Evolutionary conservation across 2,113 vertebrate genomes (phyloP), one percentile per base, ranked within the genome.

Genomic region (Phalacrocorax carbo): DNA sequence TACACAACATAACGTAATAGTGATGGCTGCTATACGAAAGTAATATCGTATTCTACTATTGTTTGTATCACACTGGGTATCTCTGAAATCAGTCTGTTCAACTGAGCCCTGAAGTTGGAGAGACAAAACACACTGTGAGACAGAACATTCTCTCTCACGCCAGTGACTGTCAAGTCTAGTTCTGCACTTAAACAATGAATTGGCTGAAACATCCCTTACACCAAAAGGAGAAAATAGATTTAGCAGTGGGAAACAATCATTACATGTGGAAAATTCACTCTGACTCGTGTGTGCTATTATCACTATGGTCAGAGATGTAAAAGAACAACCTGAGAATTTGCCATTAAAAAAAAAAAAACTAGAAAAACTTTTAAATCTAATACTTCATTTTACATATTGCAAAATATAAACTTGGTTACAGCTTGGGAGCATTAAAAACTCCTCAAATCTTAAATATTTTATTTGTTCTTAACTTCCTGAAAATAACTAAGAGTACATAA

Each of bases 381-480:
- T 51, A 54, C 4, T 81, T 32, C 19, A 44, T 61, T 90, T 86
- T 62, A 84, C 26, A 86, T 44, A 64, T 21, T 66, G 78, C 72
- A 90, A 96, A 91, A 69, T 83, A 94, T 76, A 96, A 97, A 88
- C 90, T 89, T 97, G 86, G 48, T 96, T 97, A 94, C 94, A 96
- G 82, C 75, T 94, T 44, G n/a, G 72, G 76, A 90, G 23, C 79
- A 86, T 93, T 94, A 93, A 94, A 93, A 94, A 51, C 15, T 79
- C 58, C 30, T 85, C 44, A 76, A 66, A 93, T 42, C 34, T 82
- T 96, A 86, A 96, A 96, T 96, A 96, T 93, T 96, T 96, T 88
- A 93, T 97, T 93, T 93, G 66, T 23, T 84, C 55, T 84, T 93
- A 95, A 88, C 66, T 93, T 80, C 29, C 48, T 78, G 86, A 86